Evolutionary conservation across 2,888 invertebrate genomes (phyloP).

Genomic region (Peribatodes rhomboidaria): DNA sequence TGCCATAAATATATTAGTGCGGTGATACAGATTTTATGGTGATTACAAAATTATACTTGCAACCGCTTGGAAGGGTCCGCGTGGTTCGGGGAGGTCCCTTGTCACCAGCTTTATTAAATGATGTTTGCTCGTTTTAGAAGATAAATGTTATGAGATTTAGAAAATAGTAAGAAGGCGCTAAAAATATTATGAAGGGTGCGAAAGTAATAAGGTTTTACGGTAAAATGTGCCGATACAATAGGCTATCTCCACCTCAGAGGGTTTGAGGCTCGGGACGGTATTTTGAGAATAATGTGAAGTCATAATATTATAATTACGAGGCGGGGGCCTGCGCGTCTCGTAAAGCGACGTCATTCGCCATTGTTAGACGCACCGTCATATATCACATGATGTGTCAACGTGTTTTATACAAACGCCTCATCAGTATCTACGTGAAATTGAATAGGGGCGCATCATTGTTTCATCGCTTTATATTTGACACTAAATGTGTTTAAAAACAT

Average conservation of each 20-base stretch:
- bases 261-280: slow-evolving; percentile 53
- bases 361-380: slow-evolving; percentile 72
- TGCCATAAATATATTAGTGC: slow-evolving; percentile 85
- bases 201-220: slow-evolving; percentile 56
- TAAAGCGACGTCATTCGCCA: slow-evolving; percentile 74
- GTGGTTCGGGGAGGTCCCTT: slow-evolving; percentile 51
- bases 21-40: slow-evolving; percentile 86
- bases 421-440: slow-evolving; percentile 54
- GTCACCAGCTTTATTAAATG: slow-evolving; percentile 46
- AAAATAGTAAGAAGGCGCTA: slow-evolving; percentile 46
- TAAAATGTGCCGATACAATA: slow-evolving; percentile 58
- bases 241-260: slow-evolving; percentile 58
- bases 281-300: slow-evolving; percentile 79
- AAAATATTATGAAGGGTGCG: slow-evolving; percentile 51
- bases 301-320: slow-evolving; percentile 80
- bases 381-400: slow-evolving; percentile 65
- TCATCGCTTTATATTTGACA: slow-evolving; percentile 13
- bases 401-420: slow-evolving; percentile 67
- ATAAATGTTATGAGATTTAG: slow-evolving; percentile 50
- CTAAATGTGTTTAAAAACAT: not conserved
- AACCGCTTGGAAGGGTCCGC: slow-evolving; percentile 65
- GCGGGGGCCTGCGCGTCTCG: slow-evolving; percentile 62
- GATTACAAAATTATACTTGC: slow-evolving; percentile 80
- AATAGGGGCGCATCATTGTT: slow-evolving; percentile 41
- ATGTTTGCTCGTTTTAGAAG: slow-evolving; percentile 47